Percentiles rank a stretch among this genome's conserved stretches.
Evolutionary conservation across 2,888 invertebrate species (phyloP).

Genomic region (Drosophila kuntzei): DNA sequence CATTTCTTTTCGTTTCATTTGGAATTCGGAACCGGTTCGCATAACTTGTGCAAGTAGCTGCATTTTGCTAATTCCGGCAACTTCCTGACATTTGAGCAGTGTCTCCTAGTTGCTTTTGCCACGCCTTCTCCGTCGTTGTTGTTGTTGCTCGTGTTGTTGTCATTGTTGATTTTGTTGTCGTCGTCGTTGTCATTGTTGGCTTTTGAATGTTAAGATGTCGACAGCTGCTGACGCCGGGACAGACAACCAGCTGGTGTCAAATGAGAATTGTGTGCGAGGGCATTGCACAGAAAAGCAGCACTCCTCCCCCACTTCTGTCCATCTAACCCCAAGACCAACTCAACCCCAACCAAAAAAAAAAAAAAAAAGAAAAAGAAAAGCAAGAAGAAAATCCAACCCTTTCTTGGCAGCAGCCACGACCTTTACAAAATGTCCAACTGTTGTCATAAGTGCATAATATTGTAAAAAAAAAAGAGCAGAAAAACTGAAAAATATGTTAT

Average conservation of each 20-base stretch:
- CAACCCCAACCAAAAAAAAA: constrained; percentile 1
- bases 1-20: no score
- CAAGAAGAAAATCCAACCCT: constrained; percentile 33
- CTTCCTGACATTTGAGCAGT: constrained; percentile 65
- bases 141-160: constrained; percentile 25
- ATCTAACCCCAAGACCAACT: constrained; percentile 3
- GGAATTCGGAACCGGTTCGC: constrained; percentile 6
- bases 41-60: constrained; percentile 66
- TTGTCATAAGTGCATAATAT: constrained; percentile 70
- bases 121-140: constrained; percentile 4
- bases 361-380: background rate
- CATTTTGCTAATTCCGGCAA: constrained; percentile 77
- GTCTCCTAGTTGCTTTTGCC: constrained; percentile 32
- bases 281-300: constrained; percentile 54
- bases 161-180: constrained; percentile 20
- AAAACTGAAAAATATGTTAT: constrained; percentile 41
- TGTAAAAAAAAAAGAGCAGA: constrained; percentile 43
- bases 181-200: constrained; percentile 74
- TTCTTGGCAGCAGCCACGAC: constrained; percentile 35
- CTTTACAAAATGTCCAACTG: constrained; percentile 46
- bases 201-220: constrained; percentile 79
- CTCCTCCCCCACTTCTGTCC: background rate
- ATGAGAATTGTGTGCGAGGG: constrained; percentile 62
- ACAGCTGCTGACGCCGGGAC: constrained; percentile 69
- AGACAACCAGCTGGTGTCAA: constrained; percentile 67